Evolutionary conservation across 2,888 invertebrate genomes (phyloP).

Genomic region (Morpho achilles): DNA sequence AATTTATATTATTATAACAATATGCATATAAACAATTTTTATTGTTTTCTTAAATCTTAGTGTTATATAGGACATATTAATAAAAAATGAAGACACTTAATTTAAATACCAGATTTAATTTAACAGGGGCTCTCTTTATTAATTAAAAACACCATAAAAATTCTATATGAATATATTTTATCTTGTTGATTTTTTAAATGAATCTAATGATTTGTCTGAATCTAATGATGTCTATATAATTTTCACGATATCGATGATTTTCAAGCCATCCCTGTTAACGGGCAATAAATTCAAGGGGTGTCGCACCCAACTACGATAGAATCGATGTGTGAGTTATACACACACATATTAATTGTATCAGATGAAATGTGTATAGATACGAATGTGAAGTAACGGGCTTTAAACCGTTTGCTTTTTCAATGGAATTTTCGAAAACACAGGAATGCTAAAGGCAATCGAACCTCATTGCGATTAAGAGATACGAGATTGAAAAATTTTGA

Average conservation of each 20-base stretch:
- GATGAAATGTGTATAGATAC: slow-evolving; percentile 32
- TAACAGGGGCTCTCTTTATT: too few species aligned
- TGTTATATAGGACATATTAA: too few species aligned
- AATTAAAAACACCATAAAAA: too few species aligned
- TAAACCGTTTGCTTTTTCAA: slow-evolving; percentile 51
- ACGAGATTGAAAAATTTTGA: too few species aligned
- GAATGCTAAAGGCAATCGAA: slow-evolving; percentile 21
- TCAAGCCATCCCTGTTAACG: slow-evolving; percentile 28
- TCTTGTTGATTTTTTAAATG: too few species aligned
- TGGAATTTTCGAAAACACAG: slow-evolving; percentile 40
- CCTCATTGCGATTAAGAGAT: slow-evolving; percentile 14
- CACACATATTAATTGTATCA: slow-evolving; percentile 36
- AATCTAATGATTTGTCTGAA: too few species aligned
- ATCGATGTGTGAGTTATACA: slow-evolving; percentile 37
- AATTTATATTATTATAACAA: too few species aligned
- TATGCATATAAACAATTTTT: too few species aligned
- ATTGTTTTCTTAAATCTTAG: too few species aligned
- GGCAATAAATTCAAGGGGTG: slow-evolving; percentile 59
- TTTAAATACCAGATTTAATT: too few species aligned
- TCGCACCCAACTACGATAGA: slow-evolving; percentile 44
- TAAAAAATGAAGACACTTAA: too few species aligned
- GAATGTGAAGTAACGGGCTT: slow-evolving; percentile 34
- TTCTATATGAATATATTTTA: too few species aligned
- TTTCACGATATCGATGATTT: slow-evolving; percentile 29
- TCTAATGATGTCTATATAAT: not conserved